These are phyloP conservation scores for Typhlomys cinereus DNA, from an alignment of 2,113 vertebrate genomes.

Conservation along the genomic window DNA sequence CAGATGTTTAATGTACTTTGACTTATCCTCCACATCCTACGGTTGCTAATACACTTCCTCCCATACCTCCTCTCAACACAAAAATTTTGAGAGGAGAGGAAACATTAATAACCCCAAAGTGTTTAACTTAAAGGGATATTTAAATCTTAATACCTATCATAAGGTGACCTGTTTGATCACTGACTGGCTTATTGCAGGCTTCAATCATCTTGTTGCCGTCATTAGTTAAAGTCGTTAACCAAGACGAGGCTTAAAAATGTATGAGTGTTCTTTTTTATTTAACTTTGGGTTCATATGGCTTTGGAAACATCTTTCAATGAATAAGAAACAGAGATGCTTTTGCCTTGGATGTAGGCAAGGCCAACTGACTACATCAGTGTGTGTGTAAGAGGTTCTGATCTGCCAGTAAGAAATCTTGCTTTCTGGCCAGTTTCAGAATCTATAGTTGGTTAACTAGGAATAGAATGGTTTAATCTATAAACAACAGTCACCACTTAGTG, in stretches of 20 bases:
- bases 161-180: slow-evolving; percentile 82
- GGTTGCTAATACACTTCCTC: slow-evolving; percentile 87
- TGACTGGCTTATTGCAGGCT: slow-evolving; percentile 81
- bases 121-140: slow-evolving; percentile 88
- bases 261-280: slow-evolving; percentile 71
- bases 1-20: slow-evolving; percentile 85
- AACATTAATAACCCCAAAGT: slow-evolving; percentile 87
- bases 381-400: too few relatives aligned
- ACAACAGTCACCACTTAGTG: neutral
- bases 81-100: slow-evolving; percentile 92
- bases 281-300: slow-evolving; percentile 62
- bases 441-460: neutral
- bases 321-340: neutral
- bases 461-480: neutral
- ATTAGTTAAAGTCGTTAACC: slow-evolving; percentile 79
- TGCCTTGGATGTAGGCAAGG: neutral
- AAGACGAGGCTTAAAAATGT: slow-evolving; percentile 78
- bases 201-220: slow-evolving; percentile 88
- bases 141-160: slow-evolving; percentile 83
- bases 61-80: slow-evolving; percentile 87
- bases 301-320: slow-evolving; percentile 63
- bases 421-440: neutral
- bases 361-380: neutral
- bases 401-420: neutral
- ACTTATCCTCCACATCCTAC: slow-evolving; percentile 86